Evolutionary conservation across 2,797 vertebrate species (phyloP), one percentile per base, ranked within the genome.

Genomic region (Malurus leucopterus): DNA sequence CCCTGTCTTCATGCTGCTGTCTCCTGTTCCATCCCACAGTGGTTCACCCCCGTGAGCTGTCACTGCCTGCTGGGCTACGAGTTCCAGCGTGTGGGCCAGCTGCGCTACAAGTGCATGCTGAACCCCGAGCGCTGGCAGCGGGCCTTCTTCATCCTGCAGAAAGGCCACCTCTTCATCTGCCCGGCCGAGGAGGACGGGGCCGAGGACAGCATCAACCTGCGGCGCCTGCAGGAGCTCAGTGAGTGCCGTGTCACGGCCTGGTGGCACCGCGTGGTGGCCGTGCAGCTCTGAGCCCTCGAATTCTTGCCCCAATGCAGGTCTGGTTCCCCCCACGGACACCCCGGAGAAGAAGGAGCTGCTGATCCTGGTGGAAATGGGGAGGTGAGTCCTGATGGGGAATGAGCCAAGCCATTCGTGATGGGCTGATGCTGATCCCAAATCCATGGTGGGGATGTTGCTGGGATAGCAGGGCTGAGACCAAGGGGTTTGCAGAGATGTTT

Each of bases 141-240:
- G 69, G 99, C 98, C 44, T 98, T 98, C 84, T 99, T 99, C 90
- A 98, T 99, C 87, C 98, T 99, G 89, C 99, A 99, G 95, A 99
- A 99, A 95, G 98, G 98, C 61, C 99, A 99, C 92, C 98, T 99
- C 62, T 99, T 99, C 96, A 98, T 99, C 93, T 99, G 99, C 81
- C 98, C 99, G 0, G 81, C 96, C 0, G 98, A 97, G 15, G 98
- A 99, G 3, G 98, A 98, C 0, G 98, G 98, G 3, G 98, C 98
- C 0, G 99, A 99, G 92, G 99, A 99, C 95, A 99, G 98, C 93
- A 98, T 99, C 92, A 99, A 99, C 96, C 97, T 99, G 36, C 98
- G 98, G 73, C 97, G 98, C 30, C 98, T 99, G 24, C 99, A 99
- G 95, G 99, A 99, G 94, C 98, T 99, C 93, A 99, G 99, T 99